Base-by-base conservation (phyloP, 2,797 vertebrate species). In the Melanogrammus aeglefinus region DNA sequence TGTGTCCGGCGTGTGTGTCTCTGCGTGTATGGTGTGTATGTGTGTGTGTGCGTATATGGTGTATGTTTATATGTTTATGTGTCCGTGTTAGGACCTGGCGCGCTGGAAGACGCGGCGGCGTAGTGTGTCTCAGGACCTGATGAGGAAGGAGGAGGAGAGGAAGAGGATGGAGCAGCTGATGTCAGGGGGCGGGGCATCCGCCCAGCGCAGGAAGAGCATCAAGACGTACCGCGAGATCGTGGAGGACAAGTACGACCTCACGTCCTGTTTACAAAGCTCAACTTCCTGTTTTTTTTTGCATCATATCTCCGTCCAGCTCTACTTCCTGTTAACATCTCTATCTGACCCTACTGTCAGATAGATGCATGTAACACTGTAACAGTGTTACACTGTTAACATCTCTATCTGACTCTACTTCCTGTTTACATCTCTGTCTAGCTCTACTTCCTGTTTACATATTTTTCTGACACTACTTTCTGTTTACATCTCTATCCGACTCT, bases 141-240 rank as follows among this genome's bases (percentile, higher is more conserved):
- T 99, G 83, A 99, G 98, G 91, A 98, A 98, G 91, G 97, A 99
- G 85, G 96, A 98, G 76, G 97, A 99, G 90, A 96, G 98, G 86
- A 98, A 97, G 90, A 95, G 94, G 93, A 97, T 99, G 97, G 97
- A 98, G 91, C 95, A 87, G 76, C 70, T 99, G 76, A 83, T 98
- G 92, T 90, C 94, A 35, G 96, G 93, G 72, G 94, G 92, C 12
- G 82, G 88, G 0, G 91, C 90, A 29, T 75, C n/a, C 0, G 90
- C 94, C 3, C 94, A 95, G 73, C 94, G 97, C 80, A 96, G 97
- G 85, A 97, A 95, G 93, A 99, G 97, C 91, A 96, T 99, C 91
- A 99, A 99, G 93, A 99, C 98, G 18, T 99, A 99, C 93, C 93
- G 94, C 89, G 98, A 99, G 90, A 99, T 99, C 5, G 96, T 99